phyloP scores from a whole-genome alignment of 2,888 invertebrate species.

The Mimumesa dahlbomi region DNA sequence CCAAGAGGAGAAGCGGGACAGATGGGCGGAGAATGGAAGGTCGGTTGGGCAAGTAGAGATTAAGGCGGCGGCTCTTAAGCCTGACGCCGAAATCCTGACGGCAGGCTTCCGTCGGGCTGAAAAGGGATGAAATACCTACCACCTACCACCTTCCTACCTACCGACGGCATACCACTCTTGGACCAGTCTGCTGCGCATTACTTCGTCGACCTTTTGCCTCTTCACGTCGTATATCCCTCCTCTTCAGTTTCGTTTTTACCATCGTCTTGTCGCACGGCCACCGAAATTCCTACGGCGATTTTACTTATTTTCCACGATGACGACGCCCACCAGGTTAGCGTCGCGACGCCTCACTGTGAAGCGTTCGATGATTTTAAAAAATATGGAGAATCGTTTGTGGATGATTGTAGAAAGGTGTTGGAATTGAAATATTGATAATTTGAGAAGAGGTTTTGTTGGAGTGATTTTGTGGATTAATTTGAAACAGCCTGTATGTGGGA shows the following conservation, averaged over 20 bases:
- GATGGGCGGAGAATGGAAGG: conserved; percentile 56
- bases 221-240: conserved; percentile 26
- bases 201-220: conserved; percentile 64
- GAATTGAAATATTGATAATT: no score
- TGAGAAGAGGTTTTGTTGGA: no score
- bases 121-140: conserved; percentile 64
- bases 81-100: conserved; percentile 66
- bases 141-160: conserved; percentile 36
- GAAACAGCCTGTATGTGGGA: no score
- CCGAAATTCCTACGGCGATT: conserved; percentile 25
- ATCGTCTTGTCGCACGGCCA: no score
- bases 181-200: conserved; percentile 72
- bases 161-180: conserved; percentile 57
- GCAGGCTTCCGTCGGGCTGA: conserved; percentile 58
- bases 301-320: no score
- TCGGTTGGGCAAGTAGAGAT: conserved; percentile 68
- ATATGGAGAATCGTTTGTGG: no score
- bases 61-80: conserved; percentile 70
- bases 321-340: no score
- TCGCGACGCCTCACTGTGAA: no score
- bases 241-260: conserved; percentile 17
- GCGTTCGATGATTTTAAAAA: no score
- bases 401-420: no score
- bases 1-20: conserved; percentile 10
- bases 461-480: no score